Evolutionary conservation across 2,797 vertebrate species (phyloP).

Genomic region (Tauraco hartlaubi): DNA sequence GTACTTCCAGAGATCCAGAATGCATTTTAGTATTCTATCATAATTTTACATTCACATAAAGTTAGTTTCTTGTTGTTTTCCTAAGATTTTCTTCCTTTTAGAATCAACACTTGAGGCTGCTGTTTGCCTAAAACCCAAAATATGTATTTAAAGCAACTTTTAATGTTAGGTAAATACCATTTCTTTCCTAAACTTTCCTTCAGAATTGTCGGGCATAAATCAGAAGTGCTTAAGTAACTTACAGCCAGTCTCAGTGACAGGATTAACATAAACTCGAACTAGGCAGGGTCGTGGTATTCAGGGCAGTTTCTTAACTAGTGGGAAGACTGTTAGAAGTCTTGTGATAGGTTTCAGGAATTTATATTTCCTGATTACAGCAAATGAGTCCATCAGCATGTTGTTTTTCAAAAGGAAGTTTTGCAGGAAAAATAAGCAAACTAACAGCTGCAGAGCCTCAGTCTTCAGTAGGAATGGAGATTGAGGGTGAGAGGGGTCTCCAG

Average conservation of each 20-base stretch:
- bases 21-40: background rate
- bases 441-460: background rate
- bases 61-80: background rate
- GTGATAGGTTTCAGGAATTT: background rate
- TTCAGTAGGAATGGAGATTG: background rate
- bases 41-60: background rate
- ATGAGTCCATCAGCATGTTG: background rate
- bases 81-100: background rate
- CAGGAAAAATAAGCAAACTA: background rate
- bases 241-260: background rate
- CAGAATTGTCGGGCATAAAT: background rate
- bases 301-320: background rate
- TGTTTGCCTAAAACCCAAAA: background rate
- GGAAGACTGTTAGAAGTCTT: background rate
- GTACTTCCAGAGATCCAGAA: background rate
- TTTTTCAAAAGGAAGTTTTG: background rate
- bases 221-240: background rate
- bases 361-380: background rate
- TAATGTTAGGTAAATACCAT: background rate
- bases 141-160: background rate
- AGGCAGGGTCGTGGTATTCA: background rate
- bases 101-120: background rate
- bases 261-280: background rate
- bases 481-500: background rate
- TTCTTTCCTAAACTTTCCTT: background rate